These are phyloP conservation scores for Panurus biarmicus DNA, from an alignment of 2,113 vertebrate species.

Conservation along the genomic window DNA sequence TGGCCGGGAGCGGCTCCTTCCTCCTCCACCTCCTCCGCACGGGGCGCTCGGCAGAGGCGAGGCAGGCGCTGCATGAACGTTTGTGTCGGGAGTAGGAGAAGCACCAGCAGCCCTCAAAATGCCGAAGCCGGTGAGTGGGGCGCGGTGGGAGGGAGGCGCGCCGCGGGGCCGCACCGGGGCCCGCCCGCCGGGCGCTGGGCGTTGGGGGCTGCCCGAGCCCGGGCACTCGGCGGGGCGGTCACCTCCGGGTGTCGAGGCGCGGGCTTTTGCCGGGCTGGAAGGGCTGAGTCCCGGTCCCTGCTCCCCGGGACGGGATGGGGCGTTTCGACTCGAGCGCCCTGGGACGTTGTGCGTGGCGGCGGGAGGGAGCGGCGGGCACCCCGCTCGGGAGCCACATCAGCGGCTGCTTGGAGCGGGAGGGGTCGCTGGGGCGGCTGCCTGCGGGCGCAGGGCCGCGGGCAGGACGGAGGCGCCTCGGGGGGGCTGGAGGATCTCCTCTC, in stretches of 20 bases:
- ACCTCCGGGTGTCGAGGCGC: not conserved
- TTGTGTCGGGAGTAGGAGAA: not conserved
- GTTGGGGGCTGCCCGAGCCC: not conserved
- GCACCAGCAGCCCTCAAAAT: not conserved
- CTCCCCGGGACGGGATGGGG: not conserved
- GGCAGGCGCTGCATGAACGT: not conserved
- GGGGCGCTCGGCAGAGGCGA: not conserved
- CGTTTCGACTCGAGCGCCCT: too few relatives aligned
- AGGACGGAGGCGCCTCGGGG: not conserved
- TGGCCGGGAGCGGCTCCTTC: not conserved
- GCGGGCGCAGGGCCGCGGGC: not conserved
- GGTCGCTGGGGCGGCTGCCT: not conserved
- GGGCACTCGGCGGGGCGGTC: too few relatives aligned
- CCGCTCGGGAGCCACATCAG: not conserved
- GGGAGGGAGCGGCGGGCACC: not conserved
- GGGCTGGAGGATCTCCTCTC: not conserved
- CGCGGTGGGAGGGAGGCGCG: not conserved
- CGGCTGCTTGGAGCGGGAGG: not conserved
- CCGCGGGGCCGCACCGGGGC: not conserved
- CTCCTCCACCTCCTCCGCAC: not conserved
- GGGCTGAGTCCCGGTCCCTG: not conserved
- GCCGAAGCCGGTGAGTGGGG: conserved; percentile 37
- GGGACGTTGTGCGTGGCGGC: not conserved
- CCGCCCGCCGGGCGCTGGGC: not conserved
- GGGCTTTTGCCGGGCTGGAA: not conserved